Base-by-base conservation (phyloP, 1,140 invertebrate genomes). In the Ceratina calcarata region DNA sequence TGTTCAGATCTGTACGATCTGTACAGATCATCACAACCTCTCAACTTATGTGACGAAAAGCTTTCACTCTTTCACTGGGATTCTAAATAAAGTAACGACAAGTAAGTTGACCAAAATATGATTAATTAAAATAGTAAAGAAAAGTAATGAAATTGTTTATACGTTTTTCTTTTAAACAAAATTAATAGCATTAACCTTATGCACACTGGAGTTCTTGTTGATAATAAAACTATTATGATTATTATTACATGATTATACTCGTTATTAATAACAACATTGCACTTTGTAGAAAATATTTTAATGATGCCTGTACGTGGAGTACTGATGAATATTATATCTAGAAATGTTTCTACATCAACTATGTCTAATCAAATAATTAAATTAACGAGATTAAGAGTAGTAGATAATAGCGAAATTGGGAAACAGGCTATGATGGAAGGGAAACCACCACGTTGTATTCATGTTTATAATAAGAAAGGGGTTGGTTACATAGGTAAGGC, bases 331-430 rank as follows among this genome's bases (percentile, higher is more conserved):
- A 67, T 85, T 64, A 20, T 60, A 22, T 82, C 82, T 16, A 89
- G 91, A 81, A 90, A 87, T 20, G 92, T 97, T 83, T 95, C 95
- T 88, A 95, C 95, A 22, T 94, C 95, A 13, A 72, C 93, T 16
- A 87, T 91, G 72, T 90, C 93, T 73, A 94, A 93, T 90, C 94
- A 96, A 91, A 95, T 97, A 58, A 94, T 94, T 53, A 95, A 96
- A 90, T 85, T 98, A 70, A 95, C 97, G 20, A 92, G 97, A 76
- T 92, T 99, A 15, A 94, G 98, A 89, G 97, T 99, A 22, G 98
- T 99, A 2, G 99, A 99, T 91, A 99, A 99, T 90, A 99, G 98
- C 79, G 95, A 96, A 84, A 95, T 99, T 81, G 99, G 99, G 32
- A 98, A 97, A 91, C 94, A 96, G 90, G 98, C 98, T 1, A 98